Conservation (phyloP, 2,797 vertebrate genomes). For the Bryconaethiops microstoma region DNA sequence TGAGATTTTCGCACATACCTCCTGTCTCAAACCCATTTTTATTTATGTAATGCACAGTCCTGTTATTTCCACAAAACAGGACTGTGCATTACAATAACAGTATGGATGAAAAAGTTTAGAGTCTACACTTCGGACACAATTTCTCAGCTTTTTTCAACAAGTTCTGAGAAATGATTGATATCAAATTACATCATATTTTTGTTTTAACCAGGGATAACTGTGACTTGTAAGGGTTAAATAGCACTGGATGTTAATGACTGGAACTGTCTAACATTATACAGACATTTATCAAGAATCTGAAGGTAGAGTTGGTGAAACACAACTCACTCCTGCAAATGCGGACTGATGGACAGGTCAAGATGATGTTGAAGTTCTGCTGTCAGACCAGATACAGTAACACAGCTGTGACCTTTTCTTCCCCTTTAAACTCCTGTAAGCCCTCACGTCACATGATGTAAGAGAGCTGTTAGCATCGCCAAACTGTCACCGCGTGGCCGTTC, state of each 20-base stretch:
- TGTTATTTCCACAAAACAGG: too few species aligned
- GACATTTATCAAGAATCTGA: not conserved
- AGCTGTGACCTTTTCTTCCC: constrained; percentile 31
- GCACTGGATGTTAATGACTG: not conserved
- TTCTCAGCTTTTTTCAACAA: too few species aligned
- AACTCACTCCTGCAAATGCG: not conserved
- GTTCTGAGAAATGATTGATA: too few species aligned
- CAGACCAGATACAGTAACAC: constrained; percentile 6
- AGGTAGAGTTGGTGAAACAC: not conserved
- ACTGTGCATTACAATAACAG: too few species aligned
- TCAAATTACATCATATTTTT: too few species aligned
- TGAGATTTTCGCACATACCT: too few species aligned
- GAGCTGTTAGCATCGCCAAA: constrained; percentile 45
- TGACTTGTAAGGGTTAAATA: not conserved
- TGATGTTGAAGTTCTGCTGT: constrained; percentile 15
- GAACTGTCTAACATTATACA: not conserved
- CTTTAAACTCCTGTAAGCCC: constrained; percentile 25
- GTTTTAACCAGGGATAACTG: not conserved
- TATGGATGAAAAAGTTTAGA: too few species aligned
- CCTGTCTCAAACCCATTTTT: too few species aligned
- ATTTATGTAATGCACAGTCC: too few species aligned
- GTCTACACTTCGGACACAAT: too few species aligned
- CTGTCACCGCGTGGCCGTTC: constrained; percentile 44
- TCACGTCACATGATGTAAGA: constrained; percentile 1
- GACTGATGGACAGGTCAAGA: constrained; percentile 3